Evolutionary conservation across 2,888 invertebrate genomes (phyloP), one percentile per base, ranked within the genome.

Genomic region (Caenorhabditis plicata): DNA sequence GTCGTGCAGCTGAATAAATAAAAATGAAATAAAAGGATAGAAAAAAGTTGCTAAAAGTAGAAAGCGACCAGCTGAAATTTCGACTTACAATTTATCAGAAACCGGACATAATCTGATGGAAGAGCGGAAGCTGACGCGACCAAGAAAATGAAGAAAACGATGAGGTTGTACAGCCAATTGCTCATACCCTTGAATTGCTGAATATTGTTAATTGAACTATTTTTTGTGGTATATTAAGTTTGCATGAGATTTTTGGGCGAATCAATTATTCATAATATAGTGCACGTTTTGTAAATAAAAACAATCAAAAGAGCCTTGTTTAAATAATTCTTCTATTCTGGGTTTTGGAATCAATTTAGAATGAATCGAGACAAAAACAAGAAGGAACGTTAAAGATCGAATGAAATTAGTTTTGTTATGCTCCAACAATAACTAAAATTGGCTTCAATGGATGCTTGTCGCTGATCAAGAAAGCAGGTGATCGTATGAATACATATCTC

Each of bases 41-140:
- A 23, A 7, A 4, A 23, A 4, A 23, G 26, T 31, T 29, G 8
- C 20, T n/a, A 2, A 20, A 20, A 9, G 9, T 26, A 9, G 20
- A 8, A 8, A 29, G n/a, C n/a, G n/a, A n/a, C n/a, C n/a, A n/a
- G n/a, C n/a, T n/a, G n/a, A n/a, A n/a, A n/a, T n/a, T 15, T 13
- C 32, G 38, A 51, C 63, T 63, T 19, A 63, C 56, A 56, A 32
- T 65, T 57, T 36, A 68, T 60, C 48, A 68, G 35, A 44, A 52
- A 65, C 31, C 64, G 68, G 31, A 68, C 68, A 65, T 68, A 68
- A 44, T 64, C 64, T 42, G 68, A 55, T 36, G 68, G 68, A 11
- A 65, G 54, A 36, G 64, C 63, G 32, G 64, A 52, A 9, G 53
- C 49, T 38, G 53, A 46, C 23, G 47, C 47, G 36, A 57, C 53